These are phyloP conservation scores for Drosophila anomalipes DNA, from an alignment of 2,888 invertebrate genomes.

Conservation along the genomic window DNA sequence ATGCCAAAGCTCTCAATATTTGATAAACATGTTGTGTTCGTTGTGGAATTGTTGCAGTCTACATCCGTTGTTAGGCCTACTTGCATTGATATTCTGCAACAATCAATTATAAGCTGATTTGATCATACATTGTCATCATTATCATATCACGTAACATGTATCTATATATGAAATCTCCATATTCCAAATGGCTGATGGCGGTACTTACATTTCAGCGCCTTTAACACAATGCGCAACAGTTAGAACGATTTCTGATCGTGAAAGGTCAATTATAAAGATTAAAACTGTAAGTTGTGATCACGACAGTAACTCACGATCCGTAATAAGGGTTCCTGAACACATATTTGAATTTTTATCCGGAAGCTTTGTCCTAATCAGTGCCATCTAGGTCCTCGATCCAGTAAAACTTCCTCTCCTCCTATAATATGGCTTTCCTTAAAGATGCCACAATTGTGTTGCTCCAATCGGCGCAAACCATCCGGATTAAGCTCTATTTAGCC, in stretches of 20 bases:
- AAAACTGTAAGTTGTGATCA: not conserved
- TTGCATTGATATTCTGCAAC: not conserved
- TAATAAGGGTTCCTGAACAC: conserved; percentile 20
- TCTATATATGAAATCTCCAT: not conserved
- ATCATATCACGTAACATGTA: not conserved
- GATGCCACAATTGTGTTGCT: too few relatives aligned
- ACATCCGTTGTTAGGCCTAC: not conserved
- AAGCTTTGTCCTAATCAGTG: not conserved
- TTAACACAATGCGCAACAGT: conserved; percentile 25
- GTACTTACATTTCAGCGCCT: conserved; percentile 1
- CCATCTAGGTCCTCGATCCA: conserved; percentile 26
- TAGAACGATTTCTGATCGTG: conserved; percentile 18
- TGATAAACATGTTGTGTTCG: not conserved
- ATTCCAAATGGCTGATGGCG: not conserved
- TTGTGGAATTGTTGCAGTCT: not conserved
- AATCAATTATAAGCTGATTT: not conserved
- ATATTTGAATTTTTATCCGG: too few relatives aligned
- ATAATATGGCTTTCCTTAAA: too few relatives aligned
- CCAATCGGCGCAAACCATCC: conserved; percentile 1
- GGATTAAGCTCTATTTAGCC: conserved; percentile 8
- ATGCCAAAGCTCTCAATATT: conserved; percentile 4
- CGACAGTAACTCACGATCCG: conserved; percentile 18
- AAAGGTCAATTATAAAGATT: not conserved
- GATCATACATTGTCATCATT: not conserved
- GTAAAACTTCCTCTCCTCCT: not conserved